Base-by-base conservation (phyloP, 2,113 vertebrate genomes). In the Burhinus bistriatus region DNA sequence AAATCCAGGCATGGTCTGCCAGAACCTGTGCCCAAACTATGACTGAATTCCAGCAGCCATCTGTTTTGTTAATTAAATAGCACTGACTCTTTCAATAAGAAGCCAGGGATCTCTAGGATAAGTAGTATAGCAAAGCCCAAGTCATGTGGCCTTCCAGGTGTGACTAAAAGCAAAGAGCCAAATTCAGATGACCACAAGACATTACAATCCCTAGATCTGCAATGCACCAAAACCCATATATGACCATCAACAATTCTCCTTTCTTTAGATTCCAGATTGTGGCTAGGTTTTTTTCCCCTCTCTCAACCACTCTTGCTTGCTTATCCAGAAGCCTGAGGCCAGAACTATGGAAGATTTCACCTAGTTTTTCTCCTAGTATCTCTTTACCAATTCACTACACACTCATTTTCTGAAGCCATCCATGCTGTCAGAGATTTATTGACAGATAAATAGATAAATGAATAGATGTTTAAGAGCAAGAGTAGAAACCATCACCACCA, bases 31-130 rank as follows among this genome's bases (percentile, higher is more conserved):
- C 72, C 87, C 73, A 89, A 76, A 84, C 38, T 64, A 58, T 79
- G 86, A 84, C 77, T 69, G 69, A 95, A 91, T 89, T 91, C 61
- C 36, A 92, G 59, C 44, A 95, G 77, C 92, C 91, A 93, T 96
- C 91, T 97, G 73, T 68, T 97, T 89, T 57, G 27, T 87, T 96
- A 96, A 91, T 94, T 95, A 94, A 95, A 82, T 27, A 87, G 86
- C 69, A 84, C 30, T 61, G 80, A 90, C 42, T 64, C 59, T 84
- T 93, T 68, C 52, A 71, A 7, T 42, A 89, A 90, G 44, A 89
- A 90, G 44, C 90, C 90, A 92, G 72, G 55, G 51, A 89, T 82
- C 92, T 92, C 49, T 66, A 71, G 40, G 34, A 82, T 75, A 78
- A 89, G 40, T 49, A 57, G 21, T 34, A 79, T 4, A 85, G 64